phyloP scores from a whole-genome alignment of 2,113 vertebrate species.

The Canis aureus region DNA sequence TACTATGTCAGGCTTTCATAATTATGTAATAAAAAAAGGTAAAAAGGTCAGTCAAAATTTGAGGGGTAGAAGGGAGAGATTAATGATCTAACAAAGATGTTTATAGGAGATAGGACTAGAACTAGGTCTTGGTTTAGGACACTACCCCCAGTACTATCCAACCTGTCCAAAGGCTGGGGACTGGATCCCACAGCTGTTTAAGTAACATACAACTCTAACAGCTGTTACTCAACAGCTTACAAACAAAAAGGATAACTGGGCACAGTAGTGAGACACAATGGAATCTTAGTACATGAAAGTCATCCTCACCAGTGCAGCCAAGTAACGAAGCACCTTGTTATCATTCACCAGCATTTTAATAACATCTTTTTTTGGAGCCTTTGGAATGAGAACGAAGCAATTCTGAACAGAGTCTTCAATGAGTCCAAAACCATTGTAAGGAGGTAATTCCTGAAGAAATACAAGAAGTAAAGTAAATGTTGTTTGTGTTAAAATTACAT shows the following conservation, averaged over 20 bases:
- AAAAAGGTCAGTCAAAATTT: background rate
- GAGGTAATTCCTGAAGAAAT: conserved; percentile 91
- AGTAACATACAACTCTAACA: background rate
- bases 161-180: background rate
- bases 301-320: conserved; percentile 90
- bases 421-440: conserved; percentile 96
- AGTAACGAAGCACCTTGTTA: conserved; percentile 92
- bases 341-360: conserved; percentile 93
- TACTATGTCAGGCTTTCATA: background rate
- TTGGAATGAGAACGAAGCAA: conserved; percentile 93
- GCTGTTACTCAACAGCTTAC: background rate
- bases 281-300: background rate
- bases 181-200: background rate
- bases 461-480: background rate
- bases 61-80: background rate
- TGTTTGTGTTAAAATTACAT: background rate
- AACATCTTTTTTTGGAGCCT: conserved; percentile 90
- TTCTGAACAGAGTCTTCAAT: conserved; percentile 96
- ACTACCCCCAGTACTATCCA: background rate
- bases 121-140: background rate
- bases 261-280: background rate
- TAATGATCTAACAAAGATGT: background rate
- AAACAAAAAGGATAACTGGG: background rate
- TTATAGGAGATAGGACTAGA: background rate
- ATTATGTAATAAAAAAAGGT: conserved; percentile 26